These are phyloP conservation scores for Pempheris klunzingeri DNA, from an alignment of 2,797 vertebrate genomes.

Conservation along the genomic window DNA sequence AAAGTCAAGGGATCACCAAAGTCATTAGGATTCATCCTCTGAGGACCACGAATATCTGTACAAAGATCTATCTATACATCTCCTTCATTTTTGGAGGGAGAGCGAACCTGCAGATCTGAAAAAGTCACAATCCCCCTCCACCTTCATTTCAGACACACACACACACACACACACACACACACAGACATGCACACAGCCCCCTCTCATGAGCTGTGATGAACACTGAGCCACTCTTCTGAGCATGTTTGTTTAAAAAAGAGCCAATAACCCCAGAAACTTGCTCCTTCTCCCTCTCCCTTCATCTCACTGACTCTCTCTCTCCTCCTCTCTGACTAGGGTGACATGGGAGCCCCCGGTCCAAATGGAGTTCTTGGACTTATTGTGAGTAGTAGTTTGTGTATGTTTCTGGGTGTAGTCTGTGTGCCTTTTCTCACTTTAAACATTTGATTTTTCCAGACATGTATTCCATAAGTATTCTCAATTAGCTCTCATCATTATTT, in stretches of 20 bases:
- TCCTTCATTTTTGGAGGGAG: slow-evolving; percentile 35
- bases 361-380: slow-evolving; percentile 94
- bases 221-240: slow-evolving; percentile 82
- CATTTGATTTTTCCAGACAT: slow-evolving; percentile 17
- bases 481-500: slow-evolving; percentile 41
- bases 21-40: slow-evolving; percentile 3
- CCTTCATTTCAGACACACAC: slow-evolving; percentile 51
- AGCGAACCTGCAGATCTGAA: slow-evolving; percentile 59
- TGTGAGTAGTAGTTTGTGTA: slow-evolving; percentile 88
- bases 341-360: slow-evolving; percentile 94
- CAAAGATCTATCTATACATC: neutral
- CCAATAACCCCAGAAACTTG: slow-evolving; percentile 78
- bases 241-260: slow-evolving; percentile 82
- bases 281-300: slow-evolving; percentile 71
- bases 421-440: slow-evolving; percentile 7
- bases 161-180: slow-evolving; percentile 47
- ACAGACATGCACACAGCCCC: slow-evolving; percentile 60
- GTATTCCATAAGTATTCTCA: slow-evolving; percentile 24
- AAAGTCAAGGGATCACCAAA: neutral
- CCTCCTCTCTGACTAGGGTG: slow-evolving; percentile 88
- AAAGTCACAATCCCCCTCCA: slow-evolving; percentile 56
- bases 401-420: slow-evolving; percentile 21
- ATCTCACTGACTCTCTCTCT: slow-evolving; percentile 65
- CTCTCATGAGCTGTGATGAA: slow-evolving; percentile 78
- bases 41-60: neutral